phyloP scores from a whole-genome alignment of 2,113 vertebrate genomes.

The Larimichthys crocea region DNA sequence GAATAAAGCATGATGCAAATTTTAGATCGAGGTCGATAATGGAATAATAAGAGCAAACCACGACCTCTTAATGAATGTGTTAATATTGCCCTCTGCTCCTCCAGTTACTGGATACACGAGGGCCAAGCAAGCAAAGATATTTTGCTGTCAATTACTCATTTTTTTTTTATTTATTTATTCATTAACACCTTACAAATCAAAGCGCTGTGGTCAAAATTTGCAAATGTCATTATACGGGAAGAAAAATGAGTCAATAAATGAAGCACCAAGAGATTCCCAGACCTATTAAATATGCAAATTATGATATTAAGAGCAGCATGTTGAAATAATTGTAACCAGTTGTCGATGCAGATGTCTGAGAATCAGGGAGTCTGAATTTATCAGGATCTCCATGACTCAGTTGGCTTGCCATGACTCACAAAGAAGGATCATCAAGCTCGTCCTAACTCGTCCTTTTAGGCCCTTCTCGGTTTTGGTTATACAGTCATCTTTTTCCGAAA shows the following conservation, averaged over 20 bases:
- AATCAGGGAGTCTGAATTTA: neutral
- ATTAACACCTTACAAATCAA: constrained; percentile 22
- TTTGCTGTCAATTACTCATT: constrained; percentile 14
- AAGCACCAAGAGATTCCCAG: constrained; percentile 18
- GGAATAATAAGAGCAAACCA: constrained; percentile 70
- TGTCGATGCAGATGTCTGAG: constrained; percentile 7
- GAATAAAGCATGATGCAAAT: constrained; percentile 72
- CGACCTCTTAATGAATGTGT: constrained; percentile 64
- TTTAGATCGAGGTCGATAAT: constrained; percentile 71
- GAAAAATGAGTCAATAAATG: constrained; percentile 15
- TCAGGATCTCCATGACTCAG: neutral
- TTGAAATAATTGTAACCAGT: constrained; percentile 21
- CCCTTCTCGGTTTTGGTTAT: constrained; percentile 37
- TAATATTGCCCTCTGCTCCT: constrained; percentile 40
- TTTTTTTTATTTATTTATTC: constrained; percentile 16
- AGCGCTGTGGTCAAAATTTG: neutral
- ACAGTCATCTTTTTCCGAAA: constrained; percentile 40
- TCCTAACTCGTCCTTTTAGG: constrained; percentile 41
- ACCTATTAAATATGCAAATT: constrained; percentile 49
- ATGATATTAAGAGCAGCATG: constrained; percentile 12
- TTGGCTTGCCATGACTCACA: neutral
- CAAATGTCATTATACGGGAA: neutral
- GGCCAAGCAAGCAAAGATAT: neutral
- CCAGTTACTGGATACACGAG: constrained; percentile 21
- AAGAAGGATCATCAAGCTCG: constrained; percentile 11